Evolutionary conservation across 1,140 invertebrate genomes (phyloP).

Genomic region (Drosophila jambulina): DNA sequence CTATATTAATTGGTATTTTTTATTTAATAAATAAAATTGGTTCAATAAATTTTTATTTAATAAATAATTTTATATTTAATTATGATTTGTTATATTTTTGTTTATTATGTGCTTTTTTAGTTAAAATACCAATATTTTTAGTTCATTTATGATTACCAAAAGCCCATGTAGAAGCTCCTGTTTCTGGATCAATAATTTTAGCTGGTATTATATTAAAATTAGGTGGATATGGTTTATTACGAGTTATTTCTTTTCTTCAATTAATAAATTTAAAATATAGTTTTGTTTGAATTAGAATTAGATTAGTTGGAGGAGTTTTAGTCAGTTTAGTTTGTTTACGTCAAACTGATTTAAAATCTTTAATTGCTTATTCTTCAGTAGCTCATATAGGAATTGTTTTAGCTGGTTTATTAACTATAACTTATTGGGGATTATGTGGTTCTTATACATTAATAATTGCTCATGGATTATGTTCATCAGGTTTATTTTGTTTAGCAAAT

Average conservation of each 20-base stretch:
- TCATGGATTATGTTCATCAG: slow-evolving; percentile 89
- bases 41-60: slow-evolving; percentile 85
- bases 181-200: slow-evolving; percentile 90
- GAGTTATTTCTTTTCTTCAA: slow-evolving; percentile 85
- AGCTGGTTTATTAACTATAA: slow-evolving; percentile 86
- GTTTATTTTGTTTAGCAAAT: slow-evolving; percentile 89
- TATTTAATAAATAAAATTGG: slow-evolving; percentile 85
- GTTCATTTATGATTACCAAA: slow-evolving; percentile 90
- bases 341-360: slow-evolving; percentile 84
- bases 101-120: slow-evolving; percentile 88
- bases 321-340: slow-evolving; percentile 88
- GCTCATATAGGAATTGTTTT: slow-evolving; percentile 62
- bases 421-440: slow-evolving; percentile 85
- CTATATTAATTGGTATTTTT: slow-evolving; percentile 87
- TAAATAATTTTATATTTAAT: slow-evolving; percentile 85
- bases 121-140: slow-evolving; percentile 90
- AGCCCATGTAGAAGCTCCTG: slow-evolving; percentile 90
- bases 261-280: slow-evolving; percentile 85
- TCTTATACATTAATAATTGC: slow-evolving; percentile 87
- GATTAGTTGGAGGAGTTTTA: slow-evolving; percentile 86
- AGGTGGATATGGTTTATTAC: slow-evolving; percentile 88
- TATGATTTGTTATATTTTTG: slow-evolving; percentile 86
- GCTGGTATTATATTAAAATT: slow-evolving; percentile 90
- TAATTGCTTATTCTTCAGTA: slow-evolving; percentile 63
- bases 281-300: slow-evolving; percentile 85